A percentile compares a stretch with the other conserved stretches of the same genome.
These are phyloP conservation scores for Origma solitaria DNA, from an alignment of 2,113 vertebrate genomes.

Conservation along the genomic window DNA sequence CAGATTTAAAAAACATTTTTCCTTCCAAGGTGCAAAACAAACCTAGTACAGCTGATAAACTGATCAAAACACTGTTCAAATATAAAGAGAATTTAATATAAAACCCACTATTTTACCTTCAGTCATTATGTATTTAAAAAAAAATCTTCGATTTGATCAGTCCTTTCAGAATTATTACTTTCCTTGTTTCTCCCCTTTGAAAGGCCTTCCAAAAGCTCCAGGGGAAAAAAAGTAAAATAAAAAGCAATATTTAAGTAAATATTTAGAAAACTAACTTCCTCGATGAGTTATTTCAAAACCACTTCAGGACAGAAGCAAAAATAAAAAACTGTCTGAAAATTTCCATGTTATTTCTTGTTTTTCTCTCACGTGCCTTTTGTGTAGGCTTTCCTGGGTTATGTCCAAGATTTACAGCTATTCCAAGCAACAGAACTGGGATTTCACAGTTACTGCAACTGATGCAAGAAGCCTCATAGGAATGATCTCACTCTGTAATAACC, in stretches of 20 bases:
- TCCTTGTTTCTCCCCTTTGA: not conserved
- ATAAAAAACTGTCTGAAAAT: not conserved
- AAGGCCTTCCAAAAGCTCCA: not conserved
- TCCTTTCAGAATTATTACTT: not conserved
- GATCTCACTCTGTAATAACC: not conserved
- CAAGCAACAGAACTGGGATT: constrained; percentile 38
- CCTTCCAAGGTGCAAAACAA: not conserved
- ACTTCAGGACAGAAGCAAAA: not conserved
- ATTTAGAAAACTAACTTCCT: not conserved
- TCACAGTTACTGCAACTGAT: constrained; percentile 32
- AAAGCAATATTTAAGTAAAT: not conserved
- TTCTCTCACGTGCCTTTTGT: constrained; percentile 51
- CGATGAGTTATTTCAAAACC: not conserved
- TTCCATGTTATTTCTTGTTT: constrained; percentile 43
- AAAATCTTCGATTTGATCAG: not conserved
- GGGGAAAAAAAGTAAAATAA: not conserved
- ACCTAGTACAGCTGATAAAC: not conserved
- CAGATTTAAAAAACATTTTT: not conserved
- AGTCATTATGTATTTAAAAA: not conserved
- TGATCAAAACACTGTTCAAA: not conserved
- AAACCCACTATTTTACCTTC: not conserved
- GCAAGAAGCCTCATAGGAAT: not conserved
- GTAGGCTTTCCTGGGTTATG: constrained; percentile 23
- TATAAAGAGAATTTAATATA: not conserved
- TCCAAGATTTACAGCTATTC: constrained; percentile 47